phyloP scores from a whole-genome alignment of 2,797 vertebrate species.

The Threskiornis aethiopicus region DNA sequence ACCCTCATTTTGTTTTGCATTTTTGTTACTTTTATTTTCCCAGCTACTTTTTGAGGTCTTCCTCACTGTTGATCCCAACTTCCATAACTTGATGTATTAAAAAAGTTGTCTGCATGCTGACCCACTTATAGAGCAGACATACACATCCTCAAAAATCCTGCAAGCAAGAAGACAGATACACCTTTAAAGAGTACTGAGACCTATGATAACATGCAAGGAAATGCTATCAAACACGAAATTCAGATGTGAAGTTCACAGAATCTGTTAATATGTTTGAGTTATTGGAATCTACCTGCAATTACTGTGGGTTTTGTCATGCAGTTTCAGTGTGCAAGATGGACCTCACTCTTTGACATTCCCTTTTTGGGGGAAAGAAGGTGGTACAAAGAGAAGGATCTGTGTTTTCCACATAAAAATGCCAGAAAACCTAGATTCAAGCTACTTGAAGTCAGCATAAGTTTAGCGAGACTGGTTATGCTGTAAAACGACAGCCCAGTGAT shows the following conservation, averaged over 20 bases:
- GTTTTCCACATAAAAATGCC: not conserved
- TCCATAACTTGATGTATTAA: not conserved
- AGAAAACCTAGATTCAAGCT: not conserved
- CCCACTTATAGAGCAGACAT: not conserved
- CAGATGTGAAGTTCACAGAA: not conserved
- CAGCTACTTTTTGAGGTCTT: not conserved
- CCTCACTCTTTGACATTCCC: not conserved
- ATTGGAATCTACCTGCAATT: not conserved
- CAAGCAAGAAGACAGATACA: not conserved
- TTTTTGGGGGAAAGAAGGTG: not conserved
- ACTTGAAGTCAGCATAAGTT: not conserved
- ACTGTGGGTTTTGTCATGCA: fast-evolving
- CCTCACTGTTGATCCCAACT: not conserved
- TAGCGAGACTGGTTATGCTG: not conserved
- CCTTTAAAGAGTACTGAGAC: not conserved
- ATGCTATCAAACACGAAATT: not conserved
- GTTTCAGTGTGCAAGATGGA: not conserved
- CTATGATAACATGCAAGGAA: not conserved
- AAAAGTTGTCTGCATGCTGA: not conserved
- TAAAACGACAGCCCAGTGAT: not conserved
- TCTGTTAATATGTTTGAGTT: not conserved
- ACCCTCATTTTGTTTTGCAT: not conserved
- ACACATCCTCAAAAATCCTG: not conserved
- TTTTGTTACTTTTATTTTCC: not conserved
- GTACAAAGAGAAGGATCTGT: not conserved